Evolutionary conservation across 2,113 vertebrate genomes (phyloP), one percentile per base, ranked within the genome.

Genomic region (Oryzias curvinotus): DNA sequence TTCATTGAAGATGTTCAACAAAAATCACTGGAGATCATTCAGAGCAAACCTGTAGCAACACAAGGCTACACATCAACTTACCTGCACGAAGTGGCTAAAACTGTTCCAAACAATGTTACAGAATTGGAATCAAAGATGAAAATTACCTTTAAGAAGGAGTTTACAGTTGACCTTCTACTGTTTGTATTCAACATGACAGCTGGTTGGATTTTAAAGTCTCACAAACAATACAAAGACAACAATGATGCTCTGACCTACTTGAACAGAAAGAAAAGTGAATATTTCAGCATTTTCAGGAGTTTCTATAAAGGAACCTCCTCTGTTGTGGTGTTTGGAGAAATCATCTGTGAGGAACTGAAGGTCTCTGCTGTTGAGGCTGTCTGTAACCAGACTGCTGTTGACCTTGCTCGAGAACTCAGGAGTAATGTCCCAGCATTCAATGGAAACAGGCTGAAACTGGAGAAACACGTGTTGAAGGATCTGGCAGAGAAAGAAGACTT

Each of bases 401-500:
- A 8, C 56, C 71, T 93, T 0, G 80, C 88, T 25, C 62, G 19
- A 4, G 77, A 88, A 4, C 90, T 94, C 75, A 51, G 2, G 65
- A 1, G 17, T 26, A 86, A 36, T 36, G 17, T 57, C 42, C 50
- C 80, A 7, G 84, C 84, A 14, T 93, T 94, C 75, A 68, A 0
- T 12, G 88, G 82, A 53, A 94, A 82, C 56, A 85, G 91, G 21
- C 43, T 73, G 47, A 87, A 82, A 23, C 73, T 94, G 50, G 93
- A 94, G 54, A 83, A 86, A 42, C 84, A 87, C 64, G 76, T 94
- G 36, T 79, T 94, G 54, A 87, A 44, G 43, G 82, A 76, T 21
- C 69, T 94, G 42, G 92, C 92, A 53, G 5, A 92, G 53, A 45
- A 92, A n/a, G 88, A 93, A 45, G 68, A 84, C 0, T 94, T 94